phyloP scores from a whole-genome alignment of 2,888 invertebrate species.

The Pasiphila rectangulata region DNA sequence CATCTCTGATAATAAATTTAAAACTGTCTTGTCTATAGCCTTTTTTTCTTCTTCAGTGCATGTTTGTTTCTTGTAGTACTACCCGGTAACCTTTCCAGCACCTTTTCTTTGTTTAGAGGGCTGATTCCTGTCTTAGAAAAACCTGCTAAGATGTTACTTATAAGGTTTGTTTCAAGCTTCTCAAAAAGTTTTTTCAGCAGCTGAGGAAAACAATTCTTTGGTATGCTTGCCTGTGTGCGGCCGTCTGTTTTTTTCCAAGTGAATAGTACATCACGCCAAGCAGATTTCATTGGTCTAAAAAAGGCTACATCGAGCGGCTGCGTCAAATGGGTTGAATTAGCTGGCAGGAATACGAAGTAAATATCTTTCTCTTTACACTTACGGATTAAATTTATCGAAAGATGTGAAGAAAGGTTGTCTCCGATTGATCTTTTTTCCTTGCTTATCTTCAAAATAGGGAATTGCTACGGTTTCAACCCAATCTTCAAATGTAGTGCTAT shows the following conservation, averaged over 20 bases:
- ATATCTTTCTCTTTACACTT: conserved; percentile 1
- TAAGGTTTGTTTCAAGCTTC: conserved; percentile 1
- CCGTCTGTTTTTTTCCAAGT: conserved; percentile 1
- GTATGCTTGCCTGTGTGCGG: conserved; percentile 1
- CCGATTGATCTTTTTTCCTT: not conserved
- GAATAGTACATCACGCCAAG: not conserved
- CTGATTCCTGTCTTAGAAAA: not conserved
- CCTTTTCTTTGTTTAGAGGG: not conserved
- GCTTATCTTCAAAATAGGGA: not conserved
- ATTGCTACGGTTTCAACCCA: not conserved
- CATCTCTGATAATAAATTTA: conserved; percentile 1
- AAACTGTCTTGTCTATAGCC: conserved; percentile 1
- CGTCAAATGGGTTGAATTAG: conserved; percentile 1
- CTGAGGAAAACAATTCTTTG: conserved; percentile 1
- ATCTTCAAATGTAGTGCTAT: conserved; percentile 3
- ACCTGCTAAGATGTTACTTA: not conserved
- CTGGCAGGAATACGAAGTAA: not conserved
- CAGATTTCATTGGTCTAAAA: not conserved
- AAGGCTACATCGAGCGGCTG: too few relatives aligned
- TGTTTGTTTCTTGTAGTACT: too few relatives aligned
- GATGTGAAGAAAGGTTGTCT: conserved; percentile 1
- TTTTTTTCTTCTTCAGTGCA: conserved; percentile 1
- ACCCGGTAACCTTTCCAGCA: not conserved
- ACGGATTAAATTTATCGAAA: not conserved
- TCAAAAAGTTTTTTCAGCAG: conserved; percentile 2